Conservation (phyloP, 2,888 invertebrate genomes). For the Aproaerema taeniolella region DNA sequence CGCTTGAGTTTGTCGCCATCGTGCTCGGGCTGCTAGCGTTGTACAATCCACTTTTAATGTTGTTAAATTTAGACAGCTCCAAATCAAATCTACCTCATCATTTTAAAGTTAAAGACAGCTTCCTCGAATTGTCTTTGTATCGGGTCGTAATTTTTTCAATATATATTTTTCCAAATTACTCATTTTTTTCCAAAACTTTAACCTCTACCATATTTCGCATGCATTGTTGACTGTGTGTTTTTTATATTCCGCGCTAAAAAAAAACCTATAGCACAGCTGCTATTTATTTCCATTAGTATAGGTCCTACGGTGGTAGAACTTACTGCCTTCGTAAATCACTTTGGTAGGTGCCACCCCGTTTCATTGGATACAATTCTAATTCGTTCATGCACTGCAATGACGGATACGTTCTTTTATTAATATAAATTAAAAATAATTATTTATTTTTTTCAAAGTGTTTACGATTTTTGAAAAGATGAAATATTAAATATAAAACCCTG, state of each 20-base stretch:
- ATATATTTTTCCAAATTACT: conserved; percentile 5
- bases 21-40: too few relatives aligned
- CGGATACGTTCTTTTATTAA: too few relatives aligned
- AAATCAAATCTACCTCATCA: conserved; percentile 11
- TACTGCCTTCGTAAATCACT: conserved; percentile 4
- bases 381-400: too few relatives aligned
- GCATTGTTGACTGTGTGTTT: background rate
- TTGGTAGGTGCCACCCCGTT: conserved; percentile 13
- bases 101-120: conserved; percentile 10
- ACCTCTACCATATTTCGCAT: conserved; percentile 1
- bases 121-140: conserved; percentile 12
- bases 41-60: conserved; percentile 10
- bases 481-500: too few relatives aligned
- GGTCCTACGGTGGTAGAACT: conserved; percentile 8
- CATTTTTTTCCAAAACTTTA: conserved; percentile 10
- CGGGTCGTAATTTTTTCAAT: conserved; percentile 11
- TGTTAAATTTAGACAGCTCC: background rate
- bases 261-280: conserved; percentile 6
- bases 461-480: too few relatives aligned
- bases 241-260: conserved; percentile 6
- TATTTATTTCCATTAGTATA: conserved; percentile 9
- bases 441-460: too few relatives aligned
- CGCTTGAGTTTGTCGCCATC: too few relatives aligned
- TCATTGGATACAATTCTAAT: conserved; percentile 7
- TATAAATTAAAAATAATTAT: too few relatives aligned